Percentiles rank a stretch among this genome's conserved stretches.
Conservation (phyloP, 2,888 invertebrate genomes). For the Carabus problematicus region DNA sequence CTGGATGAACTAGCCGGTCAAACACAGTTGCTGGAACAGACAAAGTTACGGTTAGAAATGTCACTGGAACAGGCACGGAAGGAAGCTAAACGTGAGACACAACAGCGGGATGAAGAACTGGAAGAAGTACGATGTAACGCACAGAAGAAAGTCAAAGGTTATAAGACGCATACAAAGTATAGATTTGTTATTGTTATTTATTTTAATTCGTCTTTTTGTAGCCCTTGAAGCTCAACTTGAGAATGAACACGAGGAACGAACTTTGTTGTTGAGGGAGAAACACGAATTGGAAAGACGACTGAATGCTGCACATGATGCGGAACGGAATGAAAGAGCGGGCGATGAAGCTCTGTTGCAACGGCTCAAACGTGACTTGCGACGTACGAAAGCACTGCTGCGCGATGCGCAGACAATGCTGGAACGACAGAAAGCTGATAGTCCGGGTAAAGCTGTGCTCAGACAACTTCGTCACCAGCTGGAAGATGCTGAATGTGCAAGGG, state of each 20-base stretch:
- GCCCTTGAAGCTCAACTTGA: slow-evolving; percentile 90
- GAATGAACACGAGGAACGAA: slow-evolving; percentile 92
- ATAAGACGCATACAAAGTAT: slow-evolving; percentile 52
- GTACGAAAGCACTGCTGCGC: slow-evolving; percentile 86
- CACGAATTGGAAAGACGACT: slow-evolving; percentile 90
- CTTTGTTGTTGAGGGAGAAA: slow-evolving; percentile 83
- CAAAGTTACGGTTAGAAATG: slow-evolving; percentile 87
- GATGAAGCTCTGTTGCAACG: slow-evolving; percentile 77
- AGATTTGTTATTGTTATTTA: not conserved
- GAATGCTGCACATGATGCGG: slow-evolving; percentile 78
- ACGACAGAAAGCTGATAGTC: slow-evolving; percentile 84
- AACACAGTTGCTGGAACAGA: slow-evolving; percentile 83
- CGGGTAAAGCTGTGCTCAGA: slow-evolving; percentile 65
- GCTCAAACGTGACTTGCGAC: slow-evolving; percentile 84
- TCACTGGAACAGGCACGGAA: slow-evolving; percentile 89
- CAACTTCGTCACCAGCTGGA: slow-evolving; percentile 75
- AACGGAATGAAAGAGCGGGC: slow-evolving; percentile 73
- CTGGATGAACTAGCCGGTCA: slow-evolving; percentile 85
- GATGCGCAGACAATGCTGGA: slow-evolving; percentile 94
- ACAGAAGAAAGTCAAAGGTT: slow-evolving; percentile 91
- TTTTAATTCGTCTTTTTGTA: slow-evolving; percentile 52
- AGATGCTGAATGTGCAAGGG: slow-evolving; percentile 86
- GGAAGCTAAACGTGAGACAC: slow-evolving; percentile 87
- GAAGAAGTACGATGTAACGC: slow-evolving; percentile 90
- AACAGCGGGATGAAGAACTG: slow-evolving; percentile 90